Conservation (phyloP, 2,113 vertebrate genomes). For the Megalops atlanticus region DNA sequence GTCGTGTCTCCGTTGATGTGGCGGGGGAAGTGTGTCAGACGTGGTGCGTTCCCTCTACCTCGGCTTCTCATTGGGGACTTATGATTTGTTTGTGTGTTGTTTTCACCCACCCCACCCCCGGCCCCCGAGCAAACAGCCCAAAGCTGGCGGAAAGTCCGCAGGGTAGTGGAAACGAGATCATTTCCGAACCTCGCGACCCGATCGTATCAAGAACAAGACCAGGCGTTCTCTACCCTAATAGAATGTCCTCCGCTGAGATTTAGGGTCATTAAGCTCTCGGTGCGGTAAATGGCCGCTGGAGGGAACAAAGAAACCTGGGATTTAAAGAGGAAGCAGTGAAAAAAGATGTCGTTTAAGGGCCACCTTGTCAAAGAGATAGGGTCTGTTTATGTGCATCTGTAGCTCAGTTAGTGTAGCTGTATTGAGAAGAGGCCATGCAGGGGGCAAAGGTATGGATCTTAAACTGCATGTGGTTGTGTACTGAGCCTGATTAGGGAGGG, state of each 20-base stretch:
- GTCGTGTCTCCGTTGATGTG: neutral
- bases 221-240: neutral
- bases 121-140: slow-evolving; percentile 43
- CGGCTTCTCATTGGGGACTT: no score
- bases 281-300: neutral
- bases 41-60: neutral
- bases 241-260: neutral
- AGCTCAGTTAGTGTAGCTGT: neutral
- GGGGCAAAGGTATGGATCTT: no score
- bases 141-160: slow-evolving; percentile 37
- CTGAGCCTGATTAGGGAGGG: no score
- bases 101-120: slow-evolving; percentile 47
- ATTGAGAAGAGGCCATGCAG: no score
- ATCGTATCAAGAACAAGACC: slow-evolving; percentile 22
- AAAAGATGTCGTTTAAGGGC: neutral
- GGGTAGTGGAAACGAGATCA: slow-evolving; percentile 36
- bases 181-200: slow-evolving; percentile 45
- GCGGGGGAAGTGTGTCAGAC: neutral
- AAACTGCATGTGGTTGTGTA: no score
- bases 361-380: neutral
- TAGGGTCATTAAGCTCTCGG: neutral
- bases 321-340: slow-evolving; percentile 4
- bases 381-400: neutral
- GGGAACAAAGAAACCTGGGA: neutral
- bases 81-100: slow-evolving; percentile 33